Conservation (phyloP, 2,113 vertebrate species). For the Plecturocebus donacophilus region DNA sequence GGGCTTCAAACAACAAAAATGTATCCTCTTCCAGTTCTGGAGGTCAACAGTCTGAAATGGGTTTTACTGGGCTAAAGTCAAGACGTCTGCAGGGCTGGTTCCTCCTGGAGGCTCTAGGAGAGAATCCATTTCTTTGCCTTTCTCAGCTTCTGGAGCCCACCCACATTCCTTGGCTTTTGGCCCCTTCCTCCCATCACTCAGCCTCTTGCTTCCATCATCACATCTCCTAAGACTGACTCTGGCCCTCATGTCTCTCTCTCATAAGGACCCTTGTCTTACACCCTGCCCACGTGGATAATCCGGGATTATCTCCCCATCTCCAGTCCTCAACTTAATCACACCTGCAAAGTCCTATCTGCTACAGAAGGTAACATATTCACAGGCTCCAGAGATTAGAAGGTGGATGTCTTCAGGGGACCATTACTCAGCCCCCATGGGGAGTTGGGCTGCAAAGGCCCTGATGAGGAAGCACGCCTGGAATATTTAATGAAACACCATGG, state of each 20-base stretch:
- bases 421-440: too few relatives aligned
- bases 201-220: neutral
- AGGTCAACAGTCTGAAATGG: neutral
- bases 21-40: neutral
- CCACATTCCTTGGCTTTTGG: accelerated
- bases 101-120: neutral
- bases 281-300: neutral
- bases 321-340: neutral
- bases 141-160: neutral
- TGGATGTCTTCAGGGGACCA: neutral
- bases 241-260: neutral
- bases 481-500: accelerated
- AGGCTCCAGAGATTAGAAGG: neutral
- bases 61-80: neutral
- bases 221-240: neutral
- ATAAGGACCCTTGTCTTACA: neutral
- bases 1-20: neutral
- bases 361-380: neutral
- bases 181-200: neutral
- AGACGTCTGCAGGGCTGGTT: neutral
- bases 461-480: neutral
- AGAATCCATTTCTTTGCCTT: neutral
- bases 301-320: too few relatives aligned
- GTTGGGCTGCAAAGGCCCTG: neutral
- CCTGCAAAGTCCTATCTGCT: neutral